A percentile compares a stretch with the other conserved stretches of the same genome.
Evolutionary conservation across 2,888 invertebrate genomes (phyloP).

Genomic region (Protula sp.): DNA sequence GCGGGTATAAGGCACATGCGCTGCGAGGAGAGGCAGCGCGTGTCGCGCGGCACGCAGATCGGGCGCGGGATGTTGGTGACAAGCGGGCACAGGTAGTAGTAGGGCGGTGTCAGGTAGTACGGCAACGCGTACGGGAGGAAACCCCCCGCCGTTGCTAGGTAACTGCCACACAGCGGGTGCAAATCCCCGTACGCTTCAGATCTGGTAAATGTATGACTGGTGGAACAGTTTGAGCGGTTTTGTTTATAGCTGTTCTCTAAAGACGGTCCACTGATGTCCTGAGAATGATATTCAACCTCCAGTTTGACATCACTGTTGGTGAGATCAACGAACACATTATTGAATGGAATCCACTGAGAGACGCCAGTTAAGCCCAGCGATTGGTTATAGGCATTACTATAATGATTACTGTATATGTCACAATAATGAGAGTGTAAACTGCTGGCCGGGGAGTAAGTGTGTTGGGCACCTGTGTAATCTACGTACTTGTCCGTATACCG

Average conservation of each 20-base stretch:
- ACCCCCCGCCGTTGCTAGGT: background rate
- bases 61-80: slow-evolving; percentile 24
- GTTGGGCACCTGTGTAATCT: no score
- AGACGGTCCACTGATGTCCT: no score
- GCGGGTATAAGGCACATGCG: slow-evolving; percentile 40
- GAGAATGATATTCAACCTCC: slow-evolving; percentile 43
- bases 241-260: no score
- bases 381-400: no score
- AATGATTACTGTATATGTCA: no score
- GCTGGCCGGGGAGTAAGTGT: no score
- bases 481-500: no score
- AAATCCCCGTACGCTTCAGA: no score
- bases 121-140: slow-evolving; percentile 4
- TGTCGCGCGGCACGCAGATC: slow-evolving; percentile 30
- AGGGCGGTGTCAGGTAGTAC: slow-evolving; percentile 6
- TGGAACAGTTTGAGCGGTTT: no score
- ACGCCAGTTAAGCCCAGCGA: background rate
- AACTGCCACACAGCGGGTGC: no score
- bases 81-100: slow-evolving; percentile 9
- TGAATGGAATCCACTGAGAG: slow-evolving; percentile 4
- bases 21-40: slow-evolving; percentile 23
- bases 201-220: no score
- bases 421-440: no score
- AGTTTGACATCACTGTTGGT: slow-evolving; percentile 43
- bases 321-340: slow-evolving; percentile 40